Base-by-base conservation (phyloP, 2,797 vertebrate genomes). In the Acanthornis magna region DNA sequence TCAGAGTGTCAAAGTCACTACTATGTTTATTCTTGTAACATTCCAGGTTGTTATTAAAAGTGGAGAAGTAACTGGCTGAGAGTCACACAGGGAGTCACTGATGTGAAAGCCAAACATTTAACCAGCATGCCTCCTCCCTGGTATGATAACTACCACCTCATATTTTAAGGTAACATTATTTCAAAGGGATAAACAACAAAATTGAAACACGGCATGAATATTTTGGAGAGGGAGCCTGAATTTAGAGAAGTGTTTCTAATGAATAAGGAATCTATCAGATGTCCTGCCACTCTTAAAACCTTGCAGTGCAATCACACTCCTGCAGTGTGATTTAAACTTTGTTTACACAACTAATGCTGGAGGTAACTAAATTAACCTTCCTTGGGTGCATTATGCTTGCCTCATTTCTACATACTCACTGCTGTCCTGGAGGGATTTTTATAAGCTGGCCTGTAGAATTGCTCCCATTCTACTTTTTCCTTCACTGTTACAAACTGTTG, bases 11-110 rank as follows among this genome's bases (percentile, higher is more conserved):
- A 70, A 26, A 94, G 87, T 91, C 87, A 78, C 55, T 57, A 75
- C 87, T 86, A 55, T 92, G 94, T 93, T 96, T 96, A 96, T 86
- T 75, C 71, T 71, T 76, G 79, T 78, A 79, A 80, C 68, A 74
- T 65, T 87, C 60, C 76, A 88, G 60, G 79, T 79, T 95, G 83
- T 91, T 88, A 81, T n/a, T 91, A 86, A 48, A 89, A 81, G 43
- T 63, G 38, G 53, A 75, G 57, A 89, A 96, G 66, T 84, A 92
- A 66, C 36, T 60, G 78, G 43, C 36, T 54, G n/a, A 72, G 15
- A 77, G 27, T 75, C 54, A 30, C 7, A 51, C 72, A 83, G 45
- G 42, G 72, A 91, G 54, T 47, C 47, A 54, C 34, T 27, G 36
- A 61, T 54, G 55, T 34, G 36, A 88, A 80, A 88, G 47, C 11